Percentiles rank a stretch among this genome's conserved stretches.
These are phyloP conservation scores for Tenualosa ilisha DNA, from an alignment of 2,797 vertebrate species.

Conservation along the genomic window DNA sequence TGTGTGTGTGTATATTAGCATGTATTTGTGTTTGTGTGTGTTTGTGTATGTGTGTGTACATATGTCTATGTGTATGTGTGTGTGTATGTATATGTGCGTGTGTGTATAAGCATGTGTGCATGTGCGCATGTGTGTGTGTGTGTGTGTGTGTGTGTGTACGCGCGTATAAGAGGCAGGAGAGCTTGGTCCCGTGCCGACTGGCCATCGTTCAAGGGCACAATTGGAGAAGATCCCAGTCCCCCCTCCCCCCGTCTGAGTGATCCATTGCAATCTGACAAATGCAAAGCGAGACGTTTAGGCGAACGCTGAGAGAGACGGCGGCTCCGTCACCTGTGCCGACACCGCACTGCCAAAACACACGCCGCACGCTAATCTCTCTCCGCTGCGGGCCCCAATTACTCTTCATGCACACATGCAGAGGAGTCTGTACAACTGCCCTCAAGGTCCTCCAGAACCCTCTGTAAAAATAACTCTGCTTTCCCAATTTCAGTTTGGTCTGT, in stretches of 20 bases:
- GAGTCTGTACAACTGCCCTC: background rate
- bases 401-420: background rate
- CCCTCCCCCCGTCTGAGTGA: conserved; percentile 74
- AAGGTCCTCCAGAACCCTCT: background rate
- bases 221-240: conserved; percentile 72
- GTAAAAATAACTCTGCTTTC: background rate
- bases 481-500: background rate
- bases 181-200: conserved; percentile 73
- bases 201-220: conserved; percentile 79
- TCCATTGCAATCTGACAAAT: conserved; percentile 80
- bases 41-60: conserved; percentile 7
- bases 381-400: background rate
- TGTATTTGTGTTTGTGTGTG: conserved; percentile 11
- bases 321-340: conserved; percentile 64
- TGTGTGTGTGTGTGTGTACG: conserved; percentile 28
- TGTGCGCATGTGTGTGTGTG: conserved; percentile 48
- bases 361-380: background rate
- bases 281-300: conserved; percentile 80
- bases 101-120: conserved; percentile 21
- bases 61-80: background rate
- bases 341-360: conserved; percentile 64
- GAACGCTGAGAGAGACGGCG: conserved; percentile 71
- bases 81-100: conserved; percentile 47
- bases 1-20: conserved; percentile 43
- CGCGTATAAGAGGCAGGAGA: conserved; percentile 61